These are phyloP conservation scores for Craseonycteris thonglongyai DNA, from an alignment of 2,113 vertebrate species.

Conservation along the genomic window DNA sequence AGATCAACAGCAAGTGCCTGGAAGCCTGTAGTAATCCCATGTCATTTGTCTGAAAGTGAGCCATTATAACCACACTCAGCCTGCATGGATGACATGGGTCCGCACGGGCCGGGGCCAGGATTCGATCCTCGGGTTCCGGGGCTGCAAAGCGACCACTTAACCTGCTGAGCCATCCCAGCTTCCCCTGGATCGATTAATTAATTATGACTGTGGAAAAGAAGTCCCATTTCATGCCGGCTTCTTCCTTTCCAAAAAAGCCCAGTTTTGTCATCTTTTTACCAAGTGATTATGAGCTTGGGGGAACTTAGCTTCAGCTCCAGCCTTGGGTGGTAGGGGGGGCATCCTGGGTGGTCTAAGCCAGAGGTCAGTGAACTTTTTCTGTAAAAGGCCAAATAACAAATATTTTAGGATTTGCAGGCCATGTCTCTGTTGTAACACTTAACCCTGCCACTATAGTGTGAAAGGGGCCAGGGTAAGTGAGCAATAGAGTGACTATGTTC, in stretches of 20 bases:
- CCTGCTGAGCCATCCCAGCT: too few species aligned
- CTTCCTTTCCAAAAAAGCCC: neutral
- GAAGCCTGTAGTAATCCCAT: neutral
- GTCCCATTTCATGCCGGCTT: neutral
- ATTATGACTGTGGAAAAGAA: neutral
- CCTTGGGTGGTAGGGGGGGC: neutral
- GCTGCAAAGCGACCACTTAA: too few species aligned
- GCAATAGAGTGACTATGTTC: neutral
- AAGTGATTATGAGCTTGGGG: neutral
- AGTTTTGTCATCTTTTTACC: rapidly evolving
- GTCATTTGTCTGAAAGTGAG: neutral
- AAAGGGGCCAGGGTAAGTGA: neutral
- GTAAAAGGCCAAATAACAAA: neutral
- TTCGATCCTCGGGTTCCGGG: too few species aligned
- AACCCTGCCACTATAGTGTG: neutral
- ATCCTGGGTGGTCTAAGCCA: neutral
- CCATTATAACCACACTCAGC: neutral
- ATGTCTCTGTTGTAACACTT: neutral
- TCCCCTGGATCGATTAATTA: neutral
- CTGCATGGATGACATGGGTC: neutral
- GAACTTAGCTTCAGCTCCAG: neutral
- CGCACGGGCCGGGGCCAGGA: too few species aligned
- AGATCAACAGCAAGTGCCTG: neutral
- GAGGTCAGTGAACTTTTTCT: neutral
- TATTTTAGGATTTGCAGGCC: neutral